Base-by-base conservation (phyloP, 1,140 invertebrate genomes). In the Argopecten irradians region DNA sequence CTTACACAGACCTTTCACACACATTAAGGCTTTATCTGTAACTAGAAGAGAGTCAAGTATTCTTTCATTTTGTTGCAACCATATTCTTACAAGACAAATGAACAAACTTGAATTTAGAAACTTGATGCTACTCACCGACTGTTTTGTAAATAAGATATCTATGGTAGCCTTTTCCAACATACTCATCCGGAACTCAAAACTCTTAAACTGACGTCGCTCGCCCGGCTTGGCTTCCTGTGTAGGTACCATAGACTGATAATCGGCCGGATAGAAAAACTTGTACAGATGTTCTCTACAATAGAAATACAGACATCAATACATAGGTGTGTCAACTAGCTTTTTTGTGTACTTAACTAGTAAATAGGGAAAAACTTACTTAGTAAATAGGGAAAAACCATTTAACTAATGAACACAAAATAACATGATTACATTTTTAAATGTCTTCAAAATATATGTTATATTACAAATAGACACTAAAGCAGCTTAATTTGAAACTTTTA, bases 121-220 rank as follows among this genome's bases (percentile, higher is more conserved):
- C 8, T 5, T 43, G 19, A 82, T 39, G 22, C 43, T 34, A 88
- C 93, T 93, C 93, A 96, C 96, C 89, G 98, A 98, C 93, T 99
- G 98, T 96, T 99, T 99, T 9, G 98, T 98, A 95, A 99, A 99
- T 3, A 99, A 96, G 93, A 99, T 98, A 95, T 99, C 98, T 86
- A 99, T 97, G 0, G 98, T 99, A 0, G 98, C 98, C 94, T 98
- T 98, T 92, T 97, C 97, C 14, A 99, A 96, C 33, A 98, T 98
- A 83, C 98, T 98, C 55, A 99, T 96, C 88, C 98, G 97, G 83
- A 99, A 97, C 95, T 99, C 98, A 96, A 99, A 99, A 7, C 98
- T 97, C 93, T 99, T 98, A 94, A 97, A 98, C 92, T 97, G 97
- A 91, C 98, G 96, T 94, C 97, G 97, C 93, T 99, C 98, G 0